phyloP scores from a whole-genome alignment of 1,140 invertebrate species.

The Holcopasites calliopsidis region DNA sequence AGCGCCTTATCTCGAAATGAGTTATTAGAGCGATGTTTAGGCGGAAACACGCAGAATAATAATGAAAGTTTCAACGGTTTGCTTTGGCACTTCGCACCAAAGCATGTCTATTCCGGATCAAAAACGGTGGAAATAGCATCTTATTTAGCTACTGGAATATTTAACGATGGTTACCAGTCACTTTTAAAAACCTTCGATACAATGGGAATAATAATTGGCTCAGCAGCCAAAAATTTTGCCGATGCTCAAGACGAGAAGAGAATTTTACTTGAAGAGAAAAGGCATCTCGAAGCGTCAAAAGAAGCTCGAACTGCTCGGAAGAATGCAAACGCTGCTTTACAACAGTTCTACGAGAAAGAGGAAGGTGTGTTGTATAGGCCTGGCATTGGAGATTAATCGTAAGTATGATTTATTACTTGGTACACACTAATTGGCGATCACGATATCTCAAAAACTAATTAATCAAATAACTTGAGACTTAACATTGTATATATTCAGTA shows the following conservation, averaged over 20 bases:
- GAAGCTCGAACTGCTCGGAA: not conserved
- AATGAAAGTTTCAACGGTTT: slow-evolving; percentile 47
- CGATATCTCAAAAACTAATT: too few species aligned
- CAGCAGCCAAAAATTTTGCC: not conserved
- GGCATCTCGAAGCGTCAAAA: not conserved
- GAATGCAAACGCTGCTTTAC: too few species aligned
- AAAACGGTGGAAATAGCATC: slow-evolving; percentile 42
- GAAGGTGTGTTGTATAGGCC: too few species aligned
- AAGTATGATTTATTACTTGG: too few species aligned
- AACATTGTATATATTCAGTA: too few species aligned
- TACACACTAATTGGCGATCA: too few species aligned
- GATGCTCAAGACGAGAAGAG: not conserved
- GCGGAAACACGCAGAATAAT: slow-evolving; percentile 50
- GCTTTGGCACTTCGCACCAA: too few species aligned
- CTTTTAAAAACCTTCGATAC: slow-evolving; percentile 43
- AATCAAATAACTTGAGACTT: too few species aligned
- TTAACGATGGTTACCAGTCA: slow-evolving; percentile 46
- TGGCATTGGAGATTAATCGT: too few species aligned
- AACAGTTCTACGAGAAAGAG: too few species aligned
- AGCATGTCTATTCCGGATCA: slow-evolving; percentile 18
- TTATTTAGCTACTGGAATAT: slow-evolving; percentile 36
- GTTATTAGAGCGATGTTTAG: slow-evolving; percentile 1
- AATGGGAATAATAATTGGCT: slow-evolving; percentile 27
- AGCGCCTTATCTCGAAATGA: not conserved
- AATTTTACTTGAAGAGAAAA: not conserved